Evolutionary conservation across 2,113 vertebrate genomes (phyloP), one percentile per base, ranked within the genome.

Genomic region (Coryphaenoides rupestris): DNA sequence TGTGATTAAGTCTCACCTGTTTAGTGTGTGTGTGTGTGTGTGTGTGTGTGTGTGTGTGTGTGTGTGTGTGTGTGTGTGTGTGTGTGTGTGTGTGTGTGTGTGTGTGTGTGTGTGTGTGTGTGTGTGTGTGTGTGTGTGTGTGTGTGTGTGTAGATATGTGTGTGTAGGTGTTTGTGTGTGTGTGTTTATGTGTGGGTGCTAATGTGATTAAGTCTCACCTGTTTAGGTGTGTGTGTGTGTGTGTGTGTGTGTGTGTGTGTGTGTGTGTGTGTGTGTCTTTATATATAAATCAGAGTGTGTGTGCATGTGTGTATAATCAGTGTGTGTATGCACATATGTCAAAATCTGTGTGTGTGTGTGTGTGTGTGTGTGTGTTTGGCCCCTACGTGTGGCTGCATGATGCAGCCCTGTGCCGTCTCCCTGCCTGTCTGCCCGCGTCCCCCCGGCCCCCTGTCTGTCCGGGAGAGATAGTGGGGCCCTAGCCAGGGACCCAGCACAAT

Each of bases 381-480:
- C 15, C 33, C 24, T 33, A 16, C 6, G 57, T n/a, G 26, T 59
- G 24, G 19, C 14, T 28, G 47, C 61, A 15, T 21, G 21, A 21
- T 4, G 22, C 21, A 60, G 71, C 63, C 50, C n/a, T 54, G 73
- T 73, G 52, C 71, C 17, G 21, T 14, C 21, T 19, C 5, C 55
- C 40, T 14, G 68, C 66, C 72, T 69, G 68, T 67, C 72, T 70
- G 26, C 56, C 26, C 33, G 62, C 64, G 67, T 21, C 68, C 55
- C 62, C 76, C 71, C 66, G 79, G 81, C 84, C 84, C 84, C 86
- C 87, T 79, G 83, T 73, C 86, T 87, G 87, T 86, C 84, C 80
- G 73, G 72, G 75, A 79, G 77, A 87, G 87, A 89, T 89, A 89
- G 83, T 79, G 77, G 66, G 75, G 62, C 28, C n/a, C n/a, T n/a